Conservation (phyloP, 2,888 invertebrate species). For the Prosopocoilus inquinatus region DNA sequence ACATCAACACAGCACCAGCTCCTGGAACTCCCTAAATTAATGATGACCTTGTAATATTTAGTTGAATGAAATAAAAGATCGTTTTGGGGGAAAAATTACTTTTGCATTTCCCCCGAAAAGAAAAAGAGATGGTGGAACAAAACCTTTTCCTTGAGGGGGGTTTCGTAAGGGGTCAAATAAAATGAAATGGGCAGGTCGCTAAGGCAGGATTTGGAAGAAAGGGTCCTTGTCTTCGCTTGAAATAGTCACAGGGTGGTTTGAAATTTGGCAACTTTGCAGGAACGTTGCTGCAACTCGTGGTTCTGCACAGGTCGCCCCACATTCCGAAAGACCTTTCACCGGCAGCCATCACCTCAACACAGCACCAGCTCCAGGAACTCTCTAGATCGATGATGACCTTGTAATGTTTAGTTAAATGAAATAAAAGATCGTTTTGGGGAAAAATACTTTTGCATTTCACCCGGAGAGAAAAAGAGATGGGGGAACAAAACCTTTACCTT, state of each 20-base stretch:
- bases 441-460: background rate
- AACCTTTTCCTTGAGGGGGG: too few relatives aligned
- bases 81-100: background rate
- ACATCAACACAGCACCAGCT: constrained; percentile 57
- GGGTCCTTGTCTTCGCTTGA: too few relatives aligned
- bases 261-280: constrained; percentile 33
- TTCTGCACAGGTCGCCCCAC: constrained; percentile 55
- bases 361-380: constrained; percentile 57
- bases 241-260: too few relatives aligned
- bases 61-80: background rate
- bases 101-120: background rate
- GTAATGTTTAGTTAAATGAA: background rate
- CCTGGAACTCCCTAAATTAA: constrained; percentile 53
- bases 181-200: too few relatives aligned
- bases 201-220: background rate
- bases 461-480: too few relatives aligned
- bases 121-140: too few relatives aligned
- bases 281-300: constrained; percentile 59
- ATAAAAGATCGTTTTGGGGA: background rate
- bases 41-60: background rate
- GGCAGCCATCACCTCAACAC: constrained; percentile 54
- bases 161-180: too few relatives aligned
- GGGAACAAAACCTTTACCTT: too few relatives aligned
- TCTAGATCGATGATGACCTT: constrained; percentile 31
- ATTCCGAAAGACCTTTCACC: constrained; percentile 50